phyloP scores from a whole-genome alignment of 2,888 invertebrate species.

The Sceliomorpha sp. region DNA sequence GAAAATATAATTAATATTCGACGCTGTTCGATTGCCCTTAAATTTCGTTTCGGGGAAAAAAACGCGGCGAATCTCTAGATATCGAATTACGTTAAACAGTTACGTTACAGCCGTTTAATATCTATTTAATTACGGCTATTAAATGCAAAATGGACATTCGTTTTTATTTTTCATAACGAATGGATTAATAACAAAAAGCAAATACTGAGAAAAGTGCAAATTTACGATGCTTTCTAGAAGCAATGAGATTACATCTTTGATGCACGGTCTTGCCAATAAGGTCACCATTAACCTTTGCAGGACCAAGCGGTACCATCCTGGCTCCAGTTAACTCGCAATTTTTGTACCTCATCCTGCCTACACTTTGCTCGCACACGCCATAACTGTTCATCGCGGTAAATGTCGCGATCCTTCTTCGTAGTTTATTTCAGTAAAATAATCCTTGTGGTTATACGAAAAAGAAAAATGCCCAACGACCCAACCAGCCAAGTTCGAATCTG shows the following conservation, averaged over 20 bases:
- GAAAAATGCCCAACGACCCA: too few species aligned
- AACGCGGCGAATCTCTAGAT: too few species aligned
- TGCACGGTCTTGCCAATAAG: constrained; percentile 10
- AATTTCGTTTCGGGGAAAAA: too few species aligned
- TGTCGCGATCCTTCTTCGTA: constrained; percentile 24
- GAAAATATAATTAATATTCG: too few species aligned
- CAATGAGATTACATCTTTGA: constrained; percentile 30
- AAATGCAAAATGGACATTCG: too few species aligned
- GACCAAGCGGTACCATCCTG: constrained; percentile 22
- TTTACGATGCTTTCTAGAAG: constrained; percentile 26
- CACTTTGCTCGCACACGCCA: constrained; percentile 23
- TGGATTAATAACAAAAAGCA: constrained; percentile 34
- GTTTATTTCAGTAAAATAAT: constrained; percentile 18
- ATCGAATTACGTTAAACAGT: too few species aligned
- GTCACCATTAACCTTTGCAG: constrained; percentile 41
- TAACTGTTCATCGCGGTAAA: constrained; percentile 46
- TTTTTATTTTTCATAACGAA: too few species aligned
- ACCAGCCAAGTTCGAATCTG: too few species aligned
- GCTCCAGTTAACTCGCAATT: constrained; percentile 28
- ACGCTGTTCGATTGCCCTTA: too few species aligned
- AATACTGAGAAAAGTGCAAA: constrained; percentile 5
- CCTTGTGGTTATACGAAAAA: constrained; percentile 17
- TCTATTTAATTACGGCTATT: too few species aligned
- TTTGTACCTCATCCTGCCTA: constrained; percentile 3
- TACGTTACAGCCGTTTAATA: too few species aligned